Evolutionary conservation across 1,140 invertebrate species (phyloP), one percentile per base, ranked within the genome.

Genomic region (Brachionus rubens): DNA sequence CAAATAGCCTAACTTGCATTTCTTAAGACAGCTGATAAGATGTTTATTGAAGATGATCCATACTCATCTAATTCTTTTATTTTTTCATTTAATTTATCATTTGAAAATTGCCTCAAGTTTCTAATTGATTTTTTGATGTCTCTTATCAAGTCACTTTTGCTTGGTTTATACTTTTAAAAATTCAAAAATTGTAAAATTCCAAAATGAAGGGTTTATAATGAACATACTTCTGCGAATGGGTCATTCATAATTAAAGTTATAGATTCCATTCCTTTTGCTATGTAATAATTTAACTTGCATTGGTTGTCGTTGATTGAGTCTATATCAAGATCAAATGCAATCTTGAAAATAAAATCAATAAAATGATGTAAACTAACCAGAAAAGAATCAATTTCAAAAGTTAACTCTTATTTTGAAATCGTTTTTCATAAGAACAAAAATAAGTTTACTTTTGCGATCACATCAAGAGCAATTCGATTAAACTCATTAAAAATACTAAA

Each of bases 71-170:
- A 43, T 14, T 67, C 12, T 19, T 67, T 26, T 4, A 67, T 43
- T 14, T 26, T 41, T 41, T 67, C 19, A 3, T 3, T 47, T 10
- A 67, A 24, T 47, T 36, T 40, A 33, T 67, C 36, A 14, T 21
- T 33, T 9, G 62, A 67, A 67, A 67, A 67, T 21, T 47, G 30
- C n/a, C 62, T 41, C 62, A 67, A 47, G 40, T 47, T 67, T 47
- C 21, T 67, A 26, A 67, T 67, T 47, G 43, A 47, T 14, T 67
- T 26, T 14, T 26, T 41, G 30, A 43, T 43, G 14, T 47, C 62
- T 41, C 40, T 41, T 21, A 67, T 67, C 14, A 43, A 43, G 16
- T 41, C 40, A 26, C 10, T 43, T 33, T 67, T 67, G 12, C 19
- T 6, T 43, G 36, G 62, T 26, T 16, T 67, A n/a, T 9, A 67